phyloP scores from a whole-genome alignment of 2,113 vertebrate species.

The Ondatra zibethicus region DNA sequence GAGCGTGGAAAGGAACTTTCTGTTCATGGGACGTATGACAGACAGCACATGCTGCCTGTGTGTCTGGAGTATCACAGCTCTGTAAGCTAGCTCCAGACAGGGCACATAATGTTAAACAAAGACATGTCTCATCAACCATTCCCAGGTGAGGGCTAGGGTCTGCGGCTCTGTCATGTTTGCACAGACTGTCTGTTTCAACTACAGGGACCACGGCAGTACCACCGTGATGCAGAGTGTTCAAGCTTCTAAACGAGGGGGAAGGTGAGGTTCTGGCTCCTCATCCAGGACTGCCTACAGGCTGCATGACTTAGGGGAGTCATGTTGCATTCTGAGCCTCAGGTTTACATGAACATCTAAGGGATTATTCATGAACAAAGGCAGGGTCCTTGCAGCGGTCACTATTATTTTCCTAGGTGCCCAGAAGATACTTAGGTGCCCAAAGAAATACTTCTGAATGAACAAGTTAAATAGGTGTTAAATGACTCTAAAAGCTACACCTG shows the following conservation, averaged over 20 bases:
- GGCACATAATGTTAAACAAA: neutral
- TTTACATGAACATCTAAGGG: neutral
- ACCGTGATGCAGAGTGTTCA: neutral
- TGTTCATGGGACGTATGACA: neutral
- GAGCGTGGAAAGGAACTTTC: neutral
- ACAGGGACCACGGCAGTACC: neutral
- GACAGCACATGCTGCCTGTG: too few species aligned
- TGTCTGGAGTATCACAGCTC: neutral
- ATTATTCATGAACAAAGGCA: neutral
- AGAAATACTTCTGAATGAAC: neutral
- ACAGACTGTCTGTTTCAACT: too few species aligned
- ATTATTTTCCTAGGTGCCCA: fast-evolving
- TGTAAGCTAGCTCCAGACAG: neutral
- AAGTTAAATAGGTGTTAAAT: neutral
- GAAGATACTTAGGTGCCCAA: neutral
- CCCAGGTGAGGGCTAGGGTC: neutral
- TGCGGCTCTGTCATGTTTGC: neutral
- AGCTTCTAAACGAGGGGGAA: neutral
- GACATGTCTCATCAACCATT: neutral
- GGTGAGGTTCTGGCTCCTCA: neutral
- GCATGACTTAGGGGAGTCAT: neutral
- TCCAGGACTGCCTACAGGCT: neutral
- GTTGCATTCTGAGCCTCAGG: neutral
- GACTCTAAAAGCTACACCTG: neutral
- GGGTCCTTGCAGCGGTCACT: neutral